Evolutionary conservation across 2,113 vertebrate species (phyloP), one percentile per base, ranked within the genome.

Genomic region (Hyperoodon ampullatus): DNA sequence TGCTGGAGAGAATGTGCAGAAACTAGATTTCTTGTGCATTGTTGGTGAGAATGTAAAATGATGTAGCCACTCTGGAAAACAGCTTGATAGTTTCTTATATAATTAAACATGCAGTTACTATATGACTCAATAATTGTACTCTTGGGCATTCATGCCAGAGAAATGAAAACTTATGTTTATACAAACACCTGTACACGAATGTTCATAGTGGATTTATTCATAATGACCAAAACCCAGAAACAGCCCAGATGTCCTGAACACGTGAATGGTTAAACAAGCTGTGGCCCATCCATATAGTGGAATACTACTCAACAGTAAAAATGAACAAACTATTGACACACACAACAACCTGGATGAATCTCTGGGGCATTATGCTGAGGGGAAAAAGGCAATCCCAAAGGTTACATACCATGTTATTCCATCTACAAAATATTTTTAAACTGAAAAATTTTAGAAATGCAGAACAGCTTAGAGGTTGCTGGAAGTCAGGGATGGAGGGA

Each of bases 361-460:
- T 70, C 50, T 23, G 66, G 7, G 85, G 24, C 94, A 84, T 42
- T 78, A 58, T 18, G 11, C n/a, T 71, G 21, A 90, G 28, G 61
- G 30, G 61, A 84, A 44, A 86, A 68, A 61, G 21, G 2, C 6
- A 84, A 5, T 61, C 28, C 39, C 35, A 53, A 66, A 88, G 84
- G 68, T 33, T 71, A 86, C 6, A 44, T 7, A 35, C 18, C 8
- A 35, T 47, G 50, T 8, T 63, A 75, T 87, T 68, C 18, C 47
- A 68, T 77, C 80, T 81, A 35, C 15, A 63, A 28, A 58, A 88
- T 11, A 60, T 77, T 77, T 91, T 75, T 75, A 10, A 75, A 87
- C 35, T 85, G 26, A 77, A 89, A 89, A 60, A 10, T 85, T 91
- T 93, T 78, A 90, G 39, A 88, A 93, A 88, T 30, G 15, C 35